Evolutionary conservation across 1,140 invertebrate species (phyloP), one percentile per base, ranked within the genome.

Genomic region (Drosophila bipectinata): DNA sequence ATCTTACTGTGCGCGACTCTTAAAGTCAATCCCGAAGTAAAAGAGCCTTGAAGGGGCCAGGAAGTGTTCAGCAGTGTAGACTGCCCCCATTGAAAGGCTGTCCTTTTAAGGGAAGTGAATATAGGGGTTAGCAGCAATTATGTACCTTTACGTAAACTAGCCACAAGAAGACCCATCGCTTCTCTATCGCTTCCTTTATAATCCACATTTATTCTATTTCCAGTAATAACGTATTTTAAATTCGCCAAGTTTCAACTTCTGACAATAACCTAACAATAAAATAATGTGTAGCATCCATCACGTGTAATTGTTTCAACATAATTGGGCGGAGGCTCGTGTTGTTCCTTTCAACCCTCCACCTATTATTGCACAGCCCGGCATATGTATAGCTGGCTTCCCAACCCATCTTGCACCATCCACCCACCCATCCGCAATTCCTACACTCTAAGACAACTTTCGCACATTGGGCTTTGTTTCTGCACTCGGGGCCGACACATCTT

Each of bases 401-500:
- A 4, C 9, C 4, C 5, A 34, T 15, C 51, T 10, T n/a, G 7
- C 24, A 10, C 7, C 30, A 12, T 6, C 18, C 21, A 18, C 12
- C 61, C 59, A 61, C 47, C 58, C 59, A 51, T 14, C 28, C 30
- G 32, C 48, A 71, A 62, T 83, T 74, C 73, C 58, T 45, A 68
- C 48, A 66, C 73, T 77, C 47, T 77, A 45, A 60, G 56, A 77
- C 57, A 81, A 77, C 74, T 77, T 77, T 79, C 77, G 59, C 56
- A 74, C 61, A 75, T 56, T 73, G 68, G 54, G 68, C 45, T 47
- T 18, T 21, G 41, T 44, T 44, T 55, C 68, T 18, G 28, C n/a
- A 5, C 30, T 32, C 39, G 56, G 51, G 8, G 12, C 24, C 37
- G 34, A 49, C 48, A 55, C 49, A 32, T 57, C 66, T 69, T 87